Base-by-base conservation (phyloP, 37 sponge, comb jelly and placozoan species). In the Beroe ovata region DNA sequence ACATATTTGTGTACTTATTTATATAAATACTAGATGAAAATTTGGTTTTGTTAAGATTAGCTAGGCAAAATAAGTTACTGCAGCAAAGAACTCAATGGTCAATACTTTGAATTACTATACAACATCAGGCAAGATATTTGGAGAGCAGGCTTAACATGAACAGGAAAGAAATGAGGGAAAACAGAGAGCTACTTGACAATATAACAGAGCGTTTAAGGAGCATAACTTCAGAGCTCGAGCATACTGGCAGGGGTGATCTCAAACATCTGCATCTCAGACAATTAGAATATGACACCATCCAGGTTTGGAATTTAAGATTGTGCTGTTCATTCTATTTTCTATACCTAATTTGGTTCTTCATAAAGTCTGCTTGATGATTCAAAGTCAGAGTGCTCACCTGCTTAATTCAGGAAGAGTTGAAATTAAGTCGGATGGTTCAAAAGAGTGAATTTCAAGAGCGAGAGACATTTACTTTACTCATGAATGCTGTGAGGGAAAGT, bases 231-330 rank as follows among this genome's bases (percentile, higher is more conserved):
- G 84, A 77, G 22, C 54, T 77, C 28, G 84, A 77, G 84, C 35
- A 77, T 25, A 40, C 84, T 42, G 28, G 84, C 4, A 11, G 84
- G 4, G 84, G 84, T 6, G 84, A 77, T 20, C 54, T 36, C 28
- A 77, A 77, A 41, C 84, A 77, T 77, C 47, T 77, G 1, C 84
- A 77, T 40, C 84, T 77, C 1, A 77, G 84, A 26, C 84, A 77
- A 54, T 26, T 40, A 8, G 84, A 77, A 35, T 77, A 77, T 35
- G 84, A 77, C 3, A 77, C 84, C 1, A 77, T 77, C 41, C 84
- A 77, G 84, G 84, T 77, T 40, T 20, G n/a, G n/a, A n/a, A n/a
- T n/a, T n/a, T n/a, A n/a, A n/a, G n/a, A n/a, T n/a, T 58, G 11
- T 58, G 18, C 16, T 58, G 59, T 58, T 58, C 59, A 11, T 58